A percentile compares a stretch with the other conserved stretches of the same genome.
Conservation (phyloP, 2,113 vertebrate species). For the Thamnophis sirtalis region DNA sequence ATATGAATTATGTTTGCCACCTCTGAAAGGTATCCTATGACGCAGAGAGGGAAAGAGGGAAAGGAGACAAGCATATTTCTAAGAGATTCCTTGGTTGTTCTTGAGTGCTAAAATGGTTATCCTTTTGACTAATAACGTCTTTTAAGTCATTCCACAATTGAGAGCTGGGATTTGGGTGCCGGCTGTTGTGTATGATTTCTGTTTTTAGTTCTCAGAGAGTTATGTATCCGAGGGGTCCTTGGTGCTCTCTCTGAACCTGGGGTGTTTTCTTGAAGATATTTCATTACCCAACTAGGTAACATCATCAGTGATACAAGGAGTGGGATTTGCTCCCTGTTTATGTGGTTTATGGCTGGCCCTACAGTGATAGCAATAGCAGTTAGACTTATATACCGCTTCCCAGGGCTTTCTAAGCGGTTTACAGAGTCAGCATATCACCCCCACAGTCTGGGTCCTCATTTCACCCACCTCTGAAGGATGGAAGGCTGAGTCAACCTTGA, state of each 20-base stretch:
- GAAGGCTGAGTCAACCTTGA: no score
- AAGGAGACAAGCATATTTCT: neutral
- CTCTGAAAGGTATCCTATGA: neutral
- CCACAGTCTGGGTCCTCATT: no score
- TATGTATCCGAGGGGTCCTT: neutral
- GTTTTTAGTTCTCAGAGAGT: neutral
- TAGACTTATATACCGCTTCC: no score
- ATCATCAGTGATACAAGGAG: neutral
- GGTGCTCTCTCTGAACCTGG: neutral
- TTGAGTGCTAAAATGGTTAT: neutral
- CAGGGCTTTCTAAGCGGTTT: no score
- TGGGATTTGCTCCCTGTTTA: neutral
- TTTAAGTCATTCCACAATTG: neutral
- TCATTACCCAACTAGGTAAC: neutral
- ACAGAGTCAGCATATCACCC: no score
- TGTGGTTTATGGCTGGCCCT: neutral
- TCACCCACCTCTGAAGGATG: no score
- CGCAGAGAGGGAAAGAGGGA: neutral
- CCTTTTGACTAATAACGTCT: neutral
- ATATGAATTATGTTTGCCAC: neutral
- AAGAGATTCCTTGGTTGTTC: neutral
- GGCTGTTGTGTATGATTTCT: neutral
- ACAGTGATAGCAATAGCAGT: no score
- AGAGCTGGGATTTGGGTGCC: neutral
- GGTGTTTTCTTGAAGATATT: neutral